Evolutionary conservation across 2,888 invertebrate genomes (phyloP).

Genomic region (Drosophila algonquin): DNA sequence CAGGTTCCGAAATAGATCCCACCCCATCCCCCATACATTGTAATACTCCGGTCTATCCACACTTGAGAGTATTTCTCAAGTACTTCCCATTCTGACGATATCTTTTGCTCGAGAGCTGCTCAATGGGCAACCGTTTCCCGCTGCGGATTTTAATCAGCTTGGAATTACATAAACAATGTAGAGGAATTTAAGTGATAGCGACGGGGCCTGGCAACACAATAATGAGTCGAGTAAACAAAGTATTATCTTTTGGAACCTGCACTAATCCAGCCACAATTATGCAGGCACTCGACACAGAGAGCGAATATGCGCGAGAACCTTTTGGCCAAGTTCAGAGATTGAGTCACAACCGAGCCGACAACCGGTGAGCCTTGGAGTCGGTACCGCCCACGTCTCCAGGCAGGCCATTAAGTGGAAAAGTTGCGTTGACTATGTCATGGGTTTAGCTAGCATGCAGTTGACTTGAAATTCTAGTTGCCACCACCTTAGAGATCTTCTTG

Average conservation of each 20-base stretch:
- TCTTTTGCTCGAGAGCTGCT: conserved; percentile 4
- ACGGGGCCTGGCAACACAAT: conserved; percentile 4
- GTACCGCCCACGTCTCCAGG: conserved; percentile 51
- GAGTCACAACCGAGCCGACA: conserved; percentile 45
- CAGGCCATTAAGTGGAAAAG: conserved; percentile 16
- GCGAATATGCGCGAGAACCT: conserved; percentile 28
- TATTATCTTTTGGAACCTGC: conserved; percentile 5
- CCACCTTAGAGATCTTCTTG: not conserved
- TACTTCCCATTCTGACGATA: conserved; percentile 24
- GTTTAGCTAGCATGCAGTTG: conserved; percentile 5
- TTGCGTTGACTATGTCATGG: conserved; percentile 23
- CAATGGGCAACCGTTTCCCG: conserved; percentile 6
- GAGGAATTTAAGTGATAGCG: conserved; percentile 49
- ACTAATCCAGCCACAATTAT: conserved; percentile 23
- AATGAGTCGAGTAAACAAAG: conserved; percentile 7
- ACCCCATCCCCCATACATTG: conserved; percentile 19
- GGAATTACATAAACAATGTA: conserved; percentile 44
- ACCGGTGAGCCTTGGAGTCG: conserved; percentile 61
- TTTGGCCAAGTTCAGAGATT: conserved; percentile 57
- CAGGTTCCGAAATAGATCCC: conserved; percentile 55
- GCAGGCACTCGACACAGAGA: conserved; percentile 23
- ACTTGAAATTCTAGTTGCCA: conserved; percentile 42
- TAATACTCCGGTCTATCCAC: conserved; percentile 2
- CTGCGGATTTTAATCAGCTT: conserved; percentile 50
- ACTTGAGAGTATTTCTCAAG: conserved; percentile 31